These are phyloP conservation scores for Euproctis similis DNA, from an alignment of 2,888 invertebrate genomes.

Conservation along the genomic window DNA sequence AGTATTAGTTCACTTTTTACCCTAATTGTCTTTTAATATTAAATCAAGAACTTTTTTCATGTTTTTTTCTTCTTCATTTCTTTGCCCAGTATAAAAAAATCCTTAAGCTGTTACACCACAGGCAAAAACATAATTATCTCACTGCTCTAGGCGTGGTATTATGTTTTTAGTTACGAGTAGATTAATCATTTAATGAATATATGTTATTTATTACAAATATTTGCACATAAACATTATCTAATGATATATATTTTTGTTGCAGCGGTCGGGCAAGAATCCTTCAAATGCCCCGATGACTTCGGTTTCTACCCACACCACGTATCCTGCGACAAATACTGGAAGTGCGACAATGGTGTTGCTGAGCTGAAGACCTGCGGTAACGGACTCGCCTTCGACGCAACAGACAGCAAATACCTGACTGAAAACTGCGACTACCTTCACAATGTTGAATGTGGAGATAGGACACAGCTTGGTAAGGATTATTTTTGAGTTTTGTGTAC, in stretches of 20 bases:
- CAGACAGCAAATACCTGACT: constrained; percentile 91
- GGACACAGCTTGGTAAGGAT: constrained; percentile 85
- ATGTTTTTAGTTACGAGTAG: too few relatives aligned
- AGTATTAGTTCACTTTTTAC: too few relatives aligned
- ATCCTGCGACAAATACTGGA: constrained; percentile 97
- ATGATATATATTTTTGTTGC: constrained; percentile 38
- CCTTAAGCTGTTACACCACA: too few relatives aligned
- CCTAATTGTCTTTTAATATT: too few relatives aligned
- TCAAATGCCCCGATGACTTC: constrained; percentile 95
- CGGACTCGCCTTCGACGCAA: constrained; percentile 92
- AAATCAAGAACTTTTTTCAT: too few relatives aligned
- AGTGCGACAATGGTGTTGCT: constrained; percentile 91
- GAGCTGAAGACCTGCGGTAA: constrained; percentile 96
- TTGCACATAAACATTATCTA: constrained; percentile 4
- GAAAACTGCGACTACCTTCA: constrained; percentile 97
- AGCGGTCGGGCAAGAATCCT: constrained; percentile 86
- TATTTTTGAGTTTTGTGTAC: too few relatives aligned
- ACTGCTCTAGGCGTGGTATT: too few relatives aligned
- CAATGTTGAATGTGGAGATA: constrained; percentile 94
- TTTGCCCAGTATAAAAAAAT: too few relatives aligned
- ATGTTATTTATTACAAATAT: too few relatives aligned
- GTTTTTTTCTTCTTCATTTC: too few relatives aligned
- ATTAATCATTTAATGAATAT: too few relatives aligned
- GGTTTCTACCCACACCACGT: constrained; percentile 94
- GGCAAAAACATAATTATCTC: not conserved